phyloP scores from a whole-genome alignment of 2,113 vertebrate species.

The Rafetus swinhoei region DNA sequence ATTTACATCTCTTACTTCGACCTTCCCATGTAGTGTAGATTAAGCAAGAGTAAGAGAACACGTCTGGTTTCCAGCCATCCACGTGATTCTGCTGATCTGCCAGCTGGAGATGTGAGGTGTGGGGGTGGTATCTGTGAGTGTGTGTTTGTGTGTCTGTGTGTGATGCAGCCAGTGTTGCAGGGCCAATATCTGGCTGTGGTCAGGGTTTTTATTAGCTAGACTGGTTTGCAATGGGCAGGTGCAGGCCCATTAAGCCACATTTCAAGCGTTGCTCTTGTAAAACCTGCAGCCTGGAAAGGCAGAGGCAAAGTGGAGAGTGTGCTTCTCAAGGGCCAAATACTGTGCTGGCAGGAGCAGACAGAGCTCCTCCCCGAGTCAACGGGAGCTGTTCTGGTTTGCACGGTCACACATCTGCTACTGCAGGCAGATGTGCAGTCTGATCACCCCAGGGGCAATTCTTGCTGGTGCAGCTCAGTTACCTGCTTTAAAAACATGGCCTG shows the following conservation, averaged over 20 bases:
- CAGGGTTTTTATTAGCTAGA: not conserved
- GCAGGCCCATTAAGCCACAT: not conserved
- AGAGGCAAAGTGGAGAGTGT: not conserved
- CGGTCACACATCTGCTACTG: not conserved
- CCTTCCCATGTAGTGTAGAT: no score
- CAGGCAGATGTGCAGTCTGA: not conserved
- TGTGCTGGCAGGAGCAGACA: not conserved
- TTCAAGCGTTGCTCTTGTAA: not conserved
- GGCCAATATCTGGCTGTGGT: not conserved
- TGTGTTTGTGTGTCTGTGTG: no score
- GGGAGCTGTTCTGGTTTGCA: not conserved
- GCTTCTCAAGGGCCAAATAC: not conserved
- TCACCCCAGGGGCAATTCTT: not conserved
- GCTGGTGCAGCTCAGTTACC: not conserved
- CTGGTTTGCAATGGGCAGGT: not conserved
- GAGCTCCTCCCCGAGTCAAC: not conserved
- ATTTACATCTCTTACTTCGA: no score
- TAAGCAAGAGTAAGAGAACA: not conserved
- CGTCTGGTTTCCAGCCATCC: constrained; percentile 15
- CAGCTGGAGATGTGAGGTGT: not conserved
- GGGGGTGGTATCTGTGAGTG: no score
- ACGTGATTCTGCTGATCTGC: constrained; percentile 35
- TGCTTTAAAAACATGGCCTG: not conserved
- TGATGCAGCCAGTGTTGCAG: fast-evolving
- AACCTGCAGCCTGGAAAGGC: not conserved